Evolutionary conservation across 2,113 vertebrate genomes (phyloP).

Genomic region (Ciconia maguari): DNA sequence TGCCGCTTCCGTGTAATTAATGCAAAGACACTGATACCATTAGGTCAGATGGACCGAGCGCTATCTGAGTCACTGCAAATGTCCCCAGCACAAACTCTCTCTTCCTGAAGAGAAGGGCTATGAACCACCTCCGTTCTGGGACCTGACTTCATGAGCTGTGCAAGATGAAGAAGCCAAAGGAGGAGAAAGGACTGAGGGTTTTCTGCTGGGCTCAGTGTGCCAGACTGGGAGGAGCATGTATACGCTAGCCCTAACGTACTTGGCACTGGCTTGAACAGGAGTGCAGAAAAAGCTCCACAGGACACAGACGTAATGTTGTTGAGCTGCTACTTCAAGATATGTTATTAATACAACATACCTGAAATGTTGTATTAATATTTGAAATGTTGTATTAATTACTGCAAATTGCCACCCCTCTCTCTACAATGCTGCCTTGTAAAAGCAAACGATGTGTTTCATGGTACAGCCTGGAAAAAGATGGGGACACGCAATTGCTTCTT

Average conservation of each 20-base stretch:
- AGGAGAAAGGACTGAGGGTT: neutral
- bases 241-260: neutral
- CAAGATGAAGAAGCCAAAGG: neutral
- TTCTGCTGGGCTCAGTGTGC: neutral
- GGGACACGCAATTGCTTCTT: accelerated
- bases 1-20: constrained; percentile 26
- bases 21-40: neutral
- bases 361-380: neutral
- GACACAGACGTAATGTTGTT: neutral
- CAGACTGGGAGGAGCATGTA: neutral
- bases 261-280: neutral
- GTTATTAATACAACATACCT: neutral
- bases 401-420: neutral
- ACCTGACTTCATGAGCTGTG: neutral
- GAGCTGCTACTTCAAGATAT: neutral
- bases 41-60: neutral
- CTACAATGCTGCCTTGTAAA: neutral
- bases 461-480: neutral
- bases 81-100: neutral
- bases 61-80: neutral
- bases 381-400: neutral
- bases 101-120: neutral
- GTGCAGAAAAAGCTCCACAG: neutral
- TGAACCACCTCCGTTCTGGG: neutral
- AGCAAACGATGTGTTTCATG: neutral